A percentile compares a stretch with the other conserved stretches of the same genome.
These are phyloP conservation scores for Stenotaenia linearis DNA, from an alignment of 2,888 invertebrate genomes.

Conservation along the genomic window DNA sequence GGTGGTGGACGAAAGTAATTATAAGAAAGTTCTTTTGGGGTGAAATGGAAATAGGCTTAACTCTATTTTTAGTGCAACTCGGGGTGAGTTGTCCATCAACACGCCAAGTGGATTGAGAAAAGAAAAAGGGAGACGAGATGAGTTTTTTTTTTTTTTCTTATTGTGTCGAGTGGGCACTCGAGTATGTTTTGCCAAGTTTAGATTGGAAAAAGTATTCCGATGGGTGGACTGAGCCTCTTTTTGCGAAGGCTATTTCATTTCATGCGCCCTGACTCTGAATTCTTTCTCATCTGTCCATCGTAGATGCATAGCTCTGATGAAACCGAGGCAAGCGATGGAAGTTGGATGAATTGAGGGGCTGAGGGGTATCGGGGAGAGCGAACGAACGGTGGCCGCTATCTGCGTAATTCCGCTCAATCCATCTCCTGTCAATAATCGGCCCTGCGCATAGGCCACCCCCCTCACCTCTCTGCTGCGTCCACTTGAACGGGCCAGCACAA, in stretches of 20 bases:
- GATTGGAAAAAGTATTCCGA: slow-evolving; percentile 15
- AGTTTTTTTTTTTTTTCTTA: background rate
- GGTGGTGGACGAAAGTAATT: background rate
- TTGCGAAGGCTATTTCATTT: slow-evolving; percentile 29
- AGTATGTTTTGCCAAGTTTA: slow-evolving; percentile 14
- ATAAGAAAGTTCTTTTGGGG: background rate
- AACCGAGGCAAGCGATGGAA: background rate
- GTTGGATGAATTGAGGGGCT: background rate
- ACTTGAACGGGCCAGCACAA: slow-evolving; percentile 15
- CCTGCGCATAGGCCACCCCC: background rate
- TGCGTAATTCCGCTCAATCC: slow-evolving; percentile 28
- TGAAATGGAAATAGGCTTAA: background rate
- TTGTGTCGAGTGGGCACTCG: slow-evolving; percentile 19
- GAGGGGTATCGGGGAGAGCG: background rate
- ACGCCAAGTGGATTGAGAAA: slow-evolving; percentile 6
- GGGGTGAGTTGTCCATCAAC: slow-evolving; percentile 6
- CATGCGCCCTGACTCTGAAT: slow-evolving; percentile 30
- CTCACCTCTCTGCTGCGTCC: background rate
- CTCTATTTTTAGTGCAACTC: background rate
- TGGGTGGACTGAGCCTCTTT: slow-evolving; percentile 1
- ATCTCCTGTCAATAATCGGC: slow-evolving; percentile 28
- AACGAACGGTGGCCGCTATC: slow-evolving; percentile 11
- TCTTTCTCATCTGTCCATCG: slow-evolving; percentile 11
- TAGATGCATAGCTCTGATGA: background rate
- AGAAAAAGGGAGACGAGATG: background rate